Conservation (phyloP, 1,140 invertebrate species). For the Penaeus japonicus region DNA sequence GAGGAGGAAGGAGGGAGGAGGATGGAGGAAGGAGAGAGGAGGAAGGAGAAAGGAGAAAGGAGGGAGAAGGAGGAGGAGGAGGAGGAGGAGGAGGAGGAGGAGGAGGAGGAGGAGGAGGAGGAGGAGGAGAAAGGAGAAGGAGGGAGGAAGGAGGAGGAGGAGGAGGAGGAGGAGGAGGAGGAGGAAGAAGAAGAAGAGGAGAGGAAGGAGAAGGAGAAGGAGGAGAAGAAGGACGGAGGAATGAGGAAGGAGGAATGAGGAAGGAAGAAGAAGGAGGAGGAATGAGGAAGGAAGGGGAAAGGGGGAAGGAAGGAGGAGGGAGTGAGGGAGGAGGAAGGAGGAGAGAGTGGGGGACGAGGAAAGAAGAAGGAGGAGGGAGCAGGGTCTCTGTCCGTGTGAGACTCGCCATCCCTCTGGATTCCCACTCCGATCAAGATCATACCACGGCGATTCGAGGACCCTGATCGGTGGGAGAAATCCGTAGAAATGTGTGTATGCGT, state of each 20-base stretch:
- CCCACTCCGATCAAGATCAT: too few relatives aligned
- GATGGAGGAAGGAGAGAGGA: neutral
- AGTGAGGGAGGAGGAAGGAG: neutral
- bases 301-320: neutral
- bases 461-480: too few relatives aligned
- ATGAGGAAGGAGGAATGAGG: neutral
- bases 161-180: neutral
- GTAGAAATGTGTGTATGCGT: too few relatives aligned
- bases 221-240: too few relatives aligned
- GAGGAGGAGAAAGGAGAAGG: neutral
- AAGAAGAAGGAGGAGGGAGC: too few relatives aligned
- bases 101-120: neutral
- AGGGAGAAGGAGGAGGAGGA: neutral
- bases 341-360: neutral
- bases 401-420: too few relatives aligned
- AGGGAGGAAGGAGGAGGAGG: conserved; percentile 10
- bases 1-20: neutral
- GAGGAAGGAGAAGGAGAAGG: too few relatives aligned
- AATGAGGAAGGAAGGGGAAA: neutral
- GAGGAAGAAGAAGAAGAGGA: neutral
- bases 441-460: too few relatives aligned
- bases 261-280: neutral
- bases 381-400: too few relatives aligned
- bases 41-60: neutral
- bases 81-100: neutral